A percentile compares a stretch with the other conserved stretches of the same genome.
Conservation (phyloP, 2,888 invertebrate genomes). For the Coelopa pilipes region DNA sequence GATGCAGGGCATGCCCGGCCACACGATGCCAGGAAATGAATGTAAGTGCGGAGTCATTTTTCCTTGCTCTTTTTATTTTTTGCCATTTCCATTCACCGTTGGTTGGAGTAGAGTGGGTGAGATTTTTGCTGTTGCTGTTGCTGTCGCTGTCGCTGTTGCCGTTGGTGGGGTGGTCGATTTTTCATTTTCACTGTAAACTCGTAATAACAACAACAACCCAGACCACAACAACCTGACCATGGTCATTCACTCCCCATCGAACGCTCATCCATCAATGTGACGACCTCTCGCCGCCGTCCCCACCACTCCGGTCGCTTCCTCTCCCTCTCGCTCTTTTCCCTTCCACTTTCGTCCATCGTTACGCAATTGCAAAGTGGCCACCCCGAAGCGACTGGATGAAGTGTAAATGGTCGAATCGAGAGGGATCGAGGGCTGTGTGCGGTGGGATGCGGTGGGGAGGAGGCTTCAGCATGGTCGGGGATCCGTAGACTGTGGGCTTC, state of each 20-base stretch:
- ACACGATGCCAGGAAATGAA: conserved; percentile 81
- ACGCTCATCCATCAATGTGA: conserved; percentile 50
- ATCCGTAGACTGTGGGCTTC: too few relatives aligned
- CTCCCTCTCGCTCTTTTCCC: neutral
- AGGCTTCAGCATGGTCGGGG: too few relatives aligned
- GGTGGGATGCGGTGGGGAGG: too few relatives aligned
- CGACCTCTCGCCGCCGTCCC: neutral
- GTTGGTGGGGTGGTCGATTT: conserved; percentile 46
- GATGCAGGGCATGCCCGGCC: conserved; percentile 63
- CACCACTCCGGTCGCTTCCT: too few relatives aligned
- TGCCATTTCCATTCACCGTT: neutral
- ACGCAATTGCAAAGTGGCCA: conserved; percentile 40
- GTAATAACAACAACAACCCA: conserved; percentile 16
- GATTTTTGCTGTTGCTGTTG: neutral
- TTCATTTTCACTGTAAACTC: conserved; percentile 49
- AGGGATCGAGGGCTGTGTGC: too few relatives aligned
- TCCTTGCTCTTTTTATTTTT: conserved; percentile 2
- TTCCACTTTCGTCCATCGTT: conserved; percentile 3
- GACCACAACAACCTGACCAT: conserved; percentile 19
- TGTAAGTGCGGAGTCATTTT: conserved; percentile 71
- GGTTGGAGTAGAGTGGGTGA: neutral
- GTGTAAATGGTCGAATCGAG: neutral
- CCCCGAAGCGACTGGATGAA: neutral
- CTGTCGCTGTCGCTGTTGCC: neutral
- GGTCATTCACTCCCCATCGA: conserved; percentile 48